phyloP scores from a whole-genome alignment of 1,140 invertebrate species.

The Gryllus bimaculatus region DNA sequence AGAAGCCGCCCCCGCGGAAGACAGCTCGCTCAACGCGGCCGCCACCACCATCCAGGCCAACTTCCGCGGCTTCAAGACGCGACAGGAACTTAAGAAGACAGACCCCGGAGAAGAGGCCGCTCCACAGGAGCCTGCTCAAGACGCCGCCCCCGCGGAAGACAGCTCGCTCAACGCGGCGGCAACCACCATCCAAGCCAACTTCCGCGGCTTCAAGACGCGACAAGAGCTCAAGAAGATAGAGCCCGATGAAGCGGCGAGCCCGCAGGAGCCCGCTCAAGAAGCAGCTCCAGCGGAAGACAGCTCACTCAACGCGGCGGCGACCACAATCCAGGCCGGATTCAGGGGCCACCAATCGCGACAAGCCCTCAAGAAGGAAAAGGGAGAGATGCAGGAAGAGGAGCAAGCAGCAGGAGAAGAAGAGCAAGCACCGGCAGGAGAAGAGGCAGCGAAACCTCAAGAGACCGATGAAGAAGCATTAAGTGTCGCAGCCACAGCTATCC shows the following conservation, averaged over 20 bases:
- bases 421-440: neutral
- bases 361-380: constrained; percentile 6
- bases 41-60: constrained; percentile 26
- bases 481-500: constrained; percentile 55
- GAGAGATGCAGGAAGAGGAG: neutral
- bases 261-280: constrained; percentile 7
- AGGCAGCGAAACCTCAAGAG: neutral
- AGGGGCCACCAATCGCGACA: constrained; percentile 25
- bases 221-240: neutral
- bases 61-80: constrained; percentile 24
- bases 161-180: constrained; percentile 22
- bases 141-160: no score
- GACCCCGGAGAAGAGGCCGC: neutral
- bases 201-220: constrained; percentile 23
- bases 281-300: constrained; percentile 17
- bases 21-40: constrained; percentile 18
- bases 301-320: constrained; percentile 19
- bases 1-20: no score
- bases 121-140: neutral
- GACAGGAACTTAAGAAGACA: neutral
- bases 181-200: constrained; percentile 25
- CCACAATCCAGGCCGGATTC: constrained; percentile 25
- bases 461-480: neutral
- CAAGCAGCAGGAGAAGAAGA: neutral
- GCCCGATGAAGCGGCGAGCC: no score